Evolutionary conservation across 1,140 invertebrate species (phyloP), one percentile per base, ranked within the genome.

Genomic region (Cyclina sinensis): DNA sequence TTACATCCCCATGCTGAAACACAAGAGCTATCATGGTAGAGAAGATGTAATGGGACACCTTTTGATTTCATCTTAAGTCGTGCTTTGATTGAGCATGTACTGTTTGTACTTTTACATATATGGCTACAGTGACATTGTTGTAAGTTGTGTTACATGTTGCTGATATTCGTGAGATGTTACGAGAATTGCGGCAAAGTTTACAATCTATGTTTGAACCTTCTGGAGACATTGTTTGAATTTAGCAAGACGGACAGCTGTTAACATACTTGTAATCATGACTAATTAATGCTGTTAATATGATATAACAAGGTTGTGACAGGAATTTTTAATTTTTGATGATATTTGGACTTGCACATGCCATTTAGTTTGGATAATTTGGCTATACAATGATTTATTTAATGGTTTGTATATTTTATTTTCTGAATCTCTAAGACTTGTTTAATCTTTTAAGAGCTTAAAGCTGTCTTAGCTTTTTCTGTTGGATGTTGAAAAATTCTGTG

Each of bases 101-200:
- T 27, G 24, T 62, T 62, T 24, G 14, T 27, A 4, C 5, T 27
- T 62, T 62, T 27, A 27, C n/a, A 7, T 62, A 18, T 70, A 37
- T 27, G 24, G 37, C 35, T 21, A 70, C 32, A 39, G 32, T 11
- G 5, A 37, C 21, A 70, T 32, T 70, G 65, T 70, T 70, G 21
- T 37, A 37, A 30, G 32, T 37, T 37, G 3, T 70, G 65, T 35
- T 14, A 70, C 14, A n/a, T 5, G 65, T 16, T 5, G 7, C 18
- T 65, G 65, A 70, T 70, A 70, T 70, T 70, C 65, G 65, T 70
- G 65, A 37, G 65, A 70, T 37, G 65, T 35, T 18, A 70, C 65
- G 37, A 18, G 65, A 70, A 70, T 18, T 70, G 21, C 37, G 65
- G 32, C 24, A 37, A 39, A 70, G 65, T 70, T 70, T 37, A 70